Conservation (phyloP, 2,888 invertebrate species). For the Nephrotoma flavescens region DNA sequence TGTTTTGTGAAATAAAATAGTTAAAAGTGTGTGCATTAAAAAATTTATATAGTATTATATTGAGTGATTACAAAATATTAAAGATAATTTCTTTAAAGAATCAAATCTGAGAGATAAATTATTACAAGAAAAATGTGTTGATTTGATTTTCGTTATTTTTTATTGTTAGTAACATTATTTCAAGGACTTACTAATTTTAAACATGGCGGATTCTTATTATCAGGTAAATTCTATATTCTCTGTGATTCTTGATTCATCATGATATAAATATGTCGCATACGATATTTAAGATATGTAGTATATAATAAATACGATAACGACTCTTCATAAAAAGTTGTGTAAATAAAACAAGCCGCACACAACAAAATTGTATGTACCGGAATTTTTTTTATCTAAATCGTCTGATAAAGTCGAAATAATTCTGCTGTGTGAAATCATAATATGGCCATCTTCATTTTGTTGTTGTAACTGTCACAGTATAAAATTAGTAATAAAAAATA, state of each 20-base stretch:
- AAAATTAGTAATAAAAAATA: background rate
- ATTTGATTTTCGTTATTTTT: background rate
- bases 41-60: background rate
- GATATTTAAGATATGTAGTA: background rate
- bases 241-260: background rate
- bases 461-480: background rate
- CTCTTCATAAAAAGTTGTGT: background rate
- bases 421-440: background rate
- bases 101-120: background rate
- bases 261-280: background rate
- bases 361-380: background rate
- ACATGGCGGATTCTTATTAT: slow-evolving; percentile 34
- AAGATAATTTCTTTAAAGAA: background rate
- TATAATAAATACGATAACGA: background rate
- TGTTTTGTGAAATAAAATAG: background rate
- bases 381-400: background rate
- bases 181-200: slow-evolving; percentile 14
- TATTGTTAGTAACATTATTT: slow-evolving; percentile 2
- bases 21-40: background rate
- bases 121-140: slow-evolving; percentile 3
- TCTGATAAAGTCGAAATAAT: background rate
- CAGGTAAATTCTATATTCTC: slow-evolving; percentile 21
- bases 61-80: background rate
- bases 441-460: background rate
- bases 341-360: background rate